Percentiles rank a stretch among this genome's conserved stretches.
These are phyloP conservation scores for Himalopsyche tibetana DNA, from an alignment of 2,888 invertebrate genomes.

Conservation along the genomic window DNA sequence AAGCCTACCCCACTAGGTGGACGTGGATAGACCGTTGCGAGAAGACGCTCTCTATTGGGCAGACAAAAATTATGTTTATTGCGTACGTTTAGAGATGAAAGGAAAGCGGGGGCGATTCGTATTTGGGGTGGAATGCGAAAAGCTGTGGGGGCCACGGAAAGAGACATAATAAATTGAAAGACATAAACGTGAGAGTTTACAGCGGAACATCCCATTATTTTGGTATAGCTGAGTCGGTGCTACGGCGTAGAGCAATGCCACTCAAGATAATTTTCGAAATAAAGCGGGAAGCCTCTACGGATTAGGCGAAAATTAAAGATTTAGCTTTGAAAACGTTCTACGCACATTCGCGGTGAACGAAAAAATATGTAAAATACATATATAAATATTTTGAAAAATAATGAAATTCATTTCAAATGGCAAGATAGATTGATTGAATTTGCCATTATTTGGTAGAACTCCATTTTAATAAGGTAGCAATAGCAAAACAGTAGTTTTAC, in stretches of 20 bases:
- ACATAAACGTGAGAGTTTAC: neutral
- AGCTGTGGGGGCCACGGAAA: neutral
- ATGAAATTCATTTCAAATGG: too few relatives aligned
- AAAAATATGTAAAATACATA: too few relatives aligned
- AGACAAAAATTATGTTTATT: neutral
- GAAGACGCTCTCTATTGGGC: too few relatives aligned
- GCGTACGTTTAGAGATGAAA: slow-evolving; percentile 17
- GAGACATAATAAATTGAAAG: slow-evolving; percentile 28
- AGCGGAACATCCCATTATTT: slow-evolving; percentile 11
- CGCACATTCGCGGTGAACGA: too few relatives aligned
- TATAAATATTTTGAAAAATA: too few relatives aligned
- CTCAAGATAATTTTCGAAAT: neutral
- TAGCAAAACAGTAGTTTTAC: too few relatives aligned
- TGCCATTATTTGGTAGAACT: too few relatives aligned
- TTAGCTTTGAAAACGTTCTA: too few relatives aligned
- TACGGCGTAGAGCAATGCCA: neutral
- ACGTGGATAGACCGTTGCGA: neutral
- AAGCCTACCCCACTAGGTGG: neutral
- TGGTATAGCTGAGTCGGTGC: neutral
- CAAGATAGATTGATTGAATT: too few relatives aligned
- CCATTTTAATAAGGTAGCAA: too few relatives aligned
- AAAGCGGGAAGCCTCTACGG: neutral
- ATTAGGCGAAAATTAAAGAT: neutral
- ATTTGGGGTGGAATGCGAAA: neutral
- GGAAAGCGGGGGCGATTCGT: neutral